Evolutionary conservation across 1,140 invertebrate genomes (phyloP).

Genomic region (Drosophila bocki): DNA sequence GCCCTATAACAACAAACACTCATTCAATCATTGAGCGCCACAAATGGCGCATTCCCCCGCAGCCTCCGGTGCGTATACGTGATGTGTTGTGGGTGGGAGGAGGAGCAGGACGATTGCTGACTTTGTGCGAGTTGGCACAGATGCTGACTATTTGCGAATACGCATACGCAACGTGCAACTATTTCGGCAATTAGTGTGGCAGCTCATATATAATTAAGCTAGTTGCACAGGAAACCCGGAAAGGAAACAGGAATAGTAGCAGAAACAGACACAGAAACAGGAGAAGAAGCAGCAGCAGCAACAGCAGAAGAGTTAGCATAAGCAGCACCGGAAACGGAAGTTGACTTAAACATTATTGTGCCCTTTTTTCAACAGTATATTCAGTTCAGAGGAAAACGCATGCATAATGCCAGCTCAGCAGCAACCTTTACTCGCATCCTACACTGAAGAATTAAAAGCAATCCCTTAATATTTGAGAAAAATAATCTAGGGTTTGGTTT

Average conservation of each 20-base stretch:
- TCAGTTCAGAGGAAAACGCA: constrained; percentile 23
- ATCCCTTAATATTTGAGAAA: background rate
- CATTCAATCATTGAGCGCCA: constrained; percentile 53
- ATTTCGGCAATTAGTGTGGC: constrained; percentile 55
- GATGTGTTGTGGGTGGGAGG: background rate
- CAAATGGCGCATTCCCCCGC: constrained; percentile 45
- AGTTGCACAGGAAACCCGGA: constrained; percentile 28
- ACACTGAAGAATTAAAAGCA: background rate
- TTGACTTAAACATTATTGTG: constrained; percentile 29
- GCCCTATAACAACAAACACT: constrained; percentile 53
- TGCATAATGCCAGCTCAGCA: constrained; percentile 41
- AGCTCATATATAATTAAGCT: constrained; percentile 50
- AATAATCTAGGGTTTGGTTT: background rate
- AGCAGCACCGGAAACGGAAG: constrained; percentile 41
- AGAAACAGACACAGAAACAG: constrained; percentile 10
- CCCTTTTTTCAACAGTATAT: constrained; percentile 21
- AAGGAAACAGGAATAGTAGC: constrained; percentile 35
- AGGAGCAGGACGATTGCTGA: background rate
- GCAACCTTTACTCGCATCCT: constrained; percentile 17
- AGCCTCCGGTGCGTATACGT: constrained; percentile 31
- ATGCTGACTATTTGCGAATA: constrained; percentile 32
- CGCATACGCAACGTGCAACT: constrained; percentile 50
- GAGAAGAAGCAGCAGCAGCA: background rate
- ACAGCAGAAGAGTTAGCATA: constrained; percentile 26
- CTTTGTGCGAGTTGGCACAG: background rate